Evolutionary conservation across 1,140 invertebrate species (phyloP), one percentile per base, ranked within the genome.

Genomic region (Lucilia sericata): DNA sequence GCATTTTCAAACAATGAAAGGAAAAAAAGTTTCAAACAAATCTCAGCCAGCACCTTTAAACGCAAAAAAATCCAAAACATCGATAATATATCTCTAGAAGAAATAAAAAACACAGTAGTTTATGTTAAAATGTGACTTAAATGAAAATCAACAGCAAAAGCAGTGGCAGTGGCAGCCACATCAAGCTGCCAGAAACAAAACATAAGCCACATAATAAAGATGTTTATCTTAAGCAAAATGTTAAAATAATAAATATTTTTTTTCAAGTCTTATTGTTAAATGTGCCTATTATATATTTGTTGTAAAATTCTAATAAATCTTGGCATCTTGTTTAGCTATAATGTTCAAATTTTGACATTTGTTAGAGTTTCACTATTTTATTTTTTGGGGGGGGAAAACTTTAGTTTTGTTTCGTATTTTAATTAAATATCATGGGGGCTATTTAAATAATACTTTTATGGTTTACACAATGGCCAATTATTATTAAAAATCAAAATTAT

Each of bases 181-280:
- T 34, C 7, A 14, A 75, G 74, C 17, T 21, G 34, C 42, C 17
- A 34, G 30, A 34, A 34, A 75, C 13, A 75, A 75, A 21, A 12
- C 25, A 17, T 75, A 30, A 75, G 34, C 25, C 34, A 75, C 74
- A 75, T 75, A 75, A 75, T 75, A 30, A 75, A 75, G 74, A 75
- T 75, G 74, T 75, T 75, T 75, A 75, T 75, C 74, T 10, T 34
- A 7, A 13, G 25, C 14, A 34, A 75, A 75, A 75, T 75, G 74
- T 75, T 75, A 75, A 75, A 75, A 75, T 75, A 75, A 75, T 75
- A 75, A 75, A 60, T 60, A 17, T 8, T 60, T 60, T 60, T 60
- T 60, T 17, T 60, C 7, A n/a, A n/a, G n/a, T 17, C 14, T 2
- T 3, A n/a, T 17, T 60, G 5, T 17, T 60, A n/a, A 60, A 60